These are phyloP conservation scores for Pollenia amentaria DNA, from an alignment of 2,888 invertebrate genomes.

Conservation along the genomic window DNA sequence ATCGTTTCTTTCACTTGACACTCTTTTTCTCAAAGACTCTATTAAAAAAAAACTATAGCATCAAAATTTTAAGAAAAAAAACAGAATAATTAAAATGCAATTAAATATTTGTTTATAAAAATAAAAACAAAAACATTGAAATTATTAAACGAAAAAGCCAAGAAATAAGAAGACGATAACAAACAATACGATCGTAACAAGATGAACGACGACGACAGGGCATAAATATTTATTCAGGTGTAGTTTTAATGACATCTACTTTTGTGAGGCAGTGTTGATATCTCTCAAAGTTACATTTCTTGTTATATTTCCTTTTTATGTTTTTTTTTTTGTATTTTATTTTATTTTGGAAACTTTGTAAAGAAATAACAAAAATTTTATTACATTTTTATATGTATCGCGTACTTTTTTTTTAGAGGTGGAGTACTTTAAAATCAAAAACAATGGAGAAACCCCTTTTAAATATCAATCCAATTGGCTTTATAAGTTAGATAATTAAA, in stretches of 20 bases:
- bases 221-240: constrained; percentile 45
- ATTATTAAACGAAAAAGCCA: constrained; percentile 4
- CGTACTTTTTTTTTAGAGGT: background rate
- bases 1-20: background rate
- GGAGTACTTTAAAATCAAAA: background rate
- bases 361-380: background rate
- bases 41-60: constrained; percentile 11
- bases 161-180: background rate
- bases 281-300: too few relatives aligned
- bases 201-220: background rate
- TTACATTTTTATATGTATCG: constrained; percentile 4
- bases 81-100: constrained; percentile 54
- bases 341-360: background rate
- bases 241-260: constrained; percentile 2
- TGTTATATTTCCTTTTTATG: background rate
- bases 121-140: background rate
- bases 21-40: constrained; percentile 13
- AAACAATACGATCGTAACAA: constrained; percentile 9
- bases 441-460: too few relatives aligned
- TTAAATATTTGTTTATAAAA: constrained; percentile 42
- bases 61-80: background rate
- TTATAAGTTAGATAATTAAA: too few relatives aligned
- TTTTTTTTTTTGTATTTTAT: background rate
- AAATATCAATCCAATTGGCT: too few relatives aligned
- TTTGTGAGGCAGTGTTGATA: background rate